Evolutionary conservation across 37 sponge, comb jelly and placozoan genomes (phyloP).

Genomic region (Haliclona indistincta): DNA sequence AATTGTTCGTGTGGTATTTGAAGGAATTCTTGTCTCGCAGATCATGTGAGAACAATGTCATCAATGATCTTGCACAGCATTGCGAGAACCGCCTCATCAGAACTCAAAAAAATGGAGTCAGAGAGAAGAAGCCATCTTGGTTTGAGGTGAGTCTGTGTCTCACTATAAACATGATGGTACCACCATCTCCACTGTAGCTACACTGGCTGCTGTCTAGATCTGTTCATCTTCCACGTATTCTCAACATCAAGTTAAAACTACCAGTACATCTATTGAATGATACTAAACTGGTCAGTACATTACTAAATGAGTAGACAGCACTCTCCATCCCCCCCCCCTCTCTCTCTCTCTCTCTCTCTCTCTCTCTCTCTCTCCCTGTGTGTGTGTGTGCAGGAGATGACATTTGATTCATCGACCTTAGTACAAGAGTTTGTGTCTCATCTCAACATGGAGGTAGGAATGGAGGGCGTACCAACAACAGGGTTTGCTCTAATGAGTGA

Average conservation of each 20-base stretch:
- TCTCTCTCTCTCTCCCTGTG: not conserved
- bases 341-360: not conserved
- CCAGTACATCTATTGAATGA: conserved; percentile 38
- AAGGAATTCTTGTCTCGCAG: conserved; percentile 12
- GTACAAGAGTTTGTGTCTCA: conserved; percentile 42
- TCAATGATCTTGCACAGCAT: conserved; percentile 6
- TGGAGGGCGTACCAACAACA: conserved; percentile 34
- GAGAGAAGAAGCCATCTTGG: conserved; percentile 43
- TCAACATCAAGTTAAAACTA: not conserved
- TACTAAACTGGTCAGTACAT: conserved; percentile 12
- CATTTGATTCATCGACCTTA: conserved; percentile 39
- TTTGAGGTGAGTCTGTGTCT: too few relatives aligned
- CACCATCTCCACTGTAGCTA: too few relatives aligned
- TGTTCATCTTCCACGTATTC: not conserved
- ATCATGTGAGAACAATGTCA: not conserved
- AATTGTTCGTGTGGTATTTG: conserved; percentile 39
- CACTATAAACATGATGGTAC: too few relatives aligned
- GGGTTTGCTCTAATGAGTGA: conserved; percentile 72
- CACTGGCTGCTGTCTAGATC: conserved; percentile 1
- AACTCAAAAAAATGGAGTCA: not conserved
- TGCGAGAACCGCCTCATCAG: conserved; percentile 9
- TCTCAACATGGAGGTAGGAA: conserved; percentile 42
- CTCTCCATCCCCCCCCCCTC: not conserved
- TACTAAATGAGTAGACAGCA: not conserved
- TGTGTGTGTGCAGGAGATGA: conserved; percentile 40